These are phyloP conservation scores for Philaenus spumarius DNA, from an alignment of 1,140 invertebrate species.

Conservation along the genomic window DNA sequence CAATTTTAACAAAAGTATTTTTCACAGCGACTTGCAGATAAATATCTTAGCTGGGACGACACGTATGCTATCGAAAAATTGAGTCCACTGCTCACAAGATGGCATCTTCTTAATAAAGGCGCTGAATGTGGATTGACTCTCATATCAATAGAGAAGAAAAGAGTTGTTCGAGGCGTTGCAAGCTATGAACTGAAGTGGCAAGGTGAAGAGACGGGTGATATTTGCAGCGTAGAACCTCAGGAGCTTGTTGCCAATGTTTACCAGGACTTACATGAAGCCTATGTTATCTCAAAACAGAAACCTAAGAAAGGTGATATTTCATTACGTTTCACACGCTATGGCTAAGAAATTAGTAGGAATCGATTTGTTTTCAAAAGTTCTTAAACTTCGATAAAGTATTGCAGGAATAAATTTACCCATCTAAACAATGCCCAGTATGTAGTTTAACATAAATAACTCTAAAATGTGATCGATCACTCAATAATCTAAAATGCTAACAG, in stretches of 20 bases:
- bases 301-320: slow-evolving; percentile 13
- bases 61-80: slow-evolving; percentile 70
- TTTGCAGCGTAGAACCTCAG: slow-evolving; percentile 58
- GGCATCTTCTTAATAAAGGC: slow-evolving; percentile 49
- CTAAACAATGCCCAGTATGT: no score
- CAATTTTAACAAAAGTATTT: no score
- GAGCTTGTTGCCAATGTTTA: slow-evolving; percentile 54
- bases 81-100: slow-evolving; percentile 64
- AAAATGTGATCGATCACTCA: no score
- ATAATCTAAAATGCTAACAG: background rate
- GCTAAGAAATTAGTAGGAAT: background rate
- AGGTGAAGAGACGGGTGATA: slow-evolving; percentile 38
- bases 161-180: slow-evolving; percentile 21
- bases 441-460: no score
- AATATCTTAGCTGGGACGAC: slow-evolving; percentile 63
- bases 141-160: slow-evolving; percentile 25
- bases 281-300: slow-evolving; percentile 31
- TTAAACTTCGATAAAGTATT: no score
- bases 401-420: no score
- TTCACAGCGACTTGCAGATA: slow-evolving; percentile 55
- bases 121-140: slow-evolving; percentile 17
- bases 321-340: no score
- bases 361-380: no score
- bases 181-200: slow-evolving; percentile 36
- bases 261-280: slow-evolving; percentile 56